Conservation (phyloP, 2,797 vertebrate genomes). For the Numenius phaeopus region DNA sequence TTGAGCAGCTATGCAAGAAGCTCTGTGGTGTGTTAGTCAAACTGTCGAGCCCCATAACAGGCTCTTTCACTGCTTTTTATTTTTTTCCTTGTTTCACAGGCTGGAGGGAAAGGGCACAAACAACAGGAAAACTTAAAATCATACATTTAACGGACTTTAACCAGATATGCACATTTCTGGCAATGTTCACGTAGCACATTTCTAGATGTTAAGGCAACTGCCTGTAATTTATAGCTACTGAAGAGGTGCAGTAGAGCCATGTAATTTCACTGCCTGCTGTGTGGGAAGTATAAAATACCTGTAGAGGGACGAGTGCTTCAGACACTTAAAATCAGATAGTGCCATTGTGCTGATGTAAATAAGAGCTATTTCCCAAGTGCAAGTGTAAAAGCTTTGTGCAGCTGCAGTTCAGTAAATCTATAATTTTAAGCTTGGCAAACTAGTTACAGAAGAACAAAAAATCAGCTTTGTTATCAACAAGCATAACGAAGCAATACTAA, state of each 20-base stretch:
- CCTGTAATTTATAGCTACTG: neutral
- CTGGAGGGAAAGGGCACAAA: neutral
- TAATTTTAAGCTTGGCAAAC: neutral
- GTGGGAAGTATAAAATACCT: neutral
- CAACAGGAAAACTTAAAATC: neutral
- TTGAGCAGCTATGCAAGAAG: neutral
- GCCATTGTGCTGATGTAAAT: neutral
- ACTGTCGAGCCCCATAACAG: neutral
- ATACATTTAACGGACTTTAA: neutral
- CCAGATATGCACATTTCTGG: neutral
- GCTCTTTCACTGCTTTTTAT: neutral
- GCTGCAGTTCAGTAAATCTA: neutral
- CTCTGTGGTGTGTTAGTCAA: neutral
- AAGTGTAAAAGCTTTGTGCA: neutral
- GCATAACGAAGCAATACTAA: neutral
- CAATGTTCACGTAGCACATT: neutral
- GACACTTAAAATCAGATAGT: neutral
- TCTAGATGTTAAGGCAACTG: neutral
- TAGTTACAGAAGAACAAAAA: neutral
- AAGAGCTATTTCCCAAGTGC: neutral
- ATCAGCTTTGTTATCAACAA: neutral
- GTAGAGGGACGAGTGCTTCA: neutral
- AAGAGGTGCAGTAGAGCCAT: neutral
- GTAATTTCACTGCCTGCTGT: neutral
- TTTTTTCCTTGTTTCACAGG: neutral